A percentile compares a stretch with the other conserved stretches of the same genome.
phyloP scores from a whole-genome alignment of 1,140 invertebrate species.

The Caenorhabditis latens region DNA sequence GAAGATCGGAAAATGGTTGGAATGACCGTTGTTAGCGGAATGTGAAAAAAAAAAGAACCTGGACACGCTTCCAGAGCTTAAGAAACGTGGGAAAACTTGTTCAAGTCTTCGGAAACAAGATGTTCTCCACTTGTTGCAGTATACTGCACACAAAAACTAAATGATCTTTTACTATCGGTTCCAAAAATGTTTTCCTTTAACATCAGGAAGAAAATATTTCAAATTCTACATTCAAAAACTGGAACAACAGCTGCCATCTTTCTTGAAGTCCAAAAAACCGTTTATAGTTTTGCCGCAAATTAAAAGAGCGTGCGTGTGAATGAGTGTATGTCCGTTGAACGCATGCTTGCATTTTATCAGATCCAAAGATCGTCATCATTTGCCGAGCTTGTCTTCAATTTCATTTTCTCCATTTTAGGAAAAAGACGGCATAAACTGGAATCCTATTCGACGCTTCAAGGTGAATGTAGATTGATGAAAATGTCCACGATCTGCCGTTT shows the following conservation, averaged over 20 bases:
- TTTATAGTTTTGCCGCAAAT: conserved; percentile 47
- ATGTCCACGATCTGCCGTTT: background rate
- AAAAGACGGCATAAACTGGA: conserved; percentile 3
- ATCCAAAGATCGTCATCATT: conserved; percentile 28
- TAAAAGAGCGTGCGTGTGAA: background rate
- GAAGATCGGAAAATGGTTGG: background rate
- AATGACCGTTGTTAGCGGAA: background rate
- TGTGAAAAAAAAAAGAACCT: background rate
- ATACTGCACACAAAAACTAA: too few relatives aligned
- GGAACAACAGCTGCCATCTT: background rate
- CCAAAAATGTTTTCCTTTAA: too few relatives aligned
- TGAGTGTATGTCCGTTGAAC: conserved; percentile 6
- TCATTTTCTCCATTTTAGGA: background rate
- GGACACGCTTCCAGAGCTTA: too few relatives aligned
- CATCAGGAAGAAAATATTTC: conserved; percentile 12
- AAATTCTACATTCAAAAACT: background rate
- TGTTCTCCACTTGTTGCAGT: too few relatives aligned
- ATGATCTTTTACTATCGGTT: too few relatives aligned
- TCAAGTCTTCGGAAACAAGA: too few relatives aligned
- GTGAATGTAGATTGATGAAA: conserved; percentile 46
- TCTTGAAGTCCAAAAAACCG: background rate
- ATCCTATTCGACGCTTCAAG: background rate
- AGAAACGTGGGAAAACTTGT: too few relatives aligned
- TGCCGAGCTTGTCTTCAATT: background rate
- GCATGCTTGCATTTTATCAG: conserved; percentile 37